Percentiles rank a stretch among this genome's conserved stretches.
phyloP scores from a whole-genome alignment of 2,113 vertebrate species.

The Toxotes jaculatrix region DNA sequence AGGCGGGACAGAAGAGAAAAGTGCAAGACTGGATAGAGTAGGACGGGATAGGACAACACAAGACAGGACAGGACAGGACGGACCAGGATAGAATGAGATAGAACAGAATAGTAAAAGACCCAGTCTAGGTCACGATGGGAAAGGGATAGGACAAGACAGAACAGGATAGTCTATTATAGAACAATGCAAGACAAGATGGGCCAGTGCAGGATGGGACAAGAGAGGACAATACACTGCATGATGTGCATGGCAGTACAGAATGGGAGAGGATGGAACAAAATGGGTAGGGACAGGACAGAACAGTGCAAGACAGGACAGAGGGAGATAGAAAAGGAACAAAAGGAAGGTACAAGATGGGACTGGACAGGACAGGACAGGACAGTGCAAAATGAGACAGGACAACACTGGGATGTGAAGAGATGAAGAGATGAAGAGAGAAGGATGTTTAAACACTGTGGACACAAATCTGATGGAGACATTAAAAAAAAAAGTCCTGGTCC shows the following conservation, averaged over 20 bases:
- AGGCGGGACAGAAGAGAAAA: background rate
- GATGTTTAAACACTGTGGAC: conserved; percentile 7
- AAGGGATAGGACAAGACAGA: background rate
- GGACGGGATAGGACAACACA: background rate
- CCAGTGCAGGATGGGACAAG: background rate
- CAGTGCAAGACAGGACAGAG: background rate
- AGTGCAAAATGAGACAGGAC: background rate
- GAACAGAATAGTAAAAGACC: too few species aligned
- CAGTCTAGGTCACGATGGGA: too few species aligned
- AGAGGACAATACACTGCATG: background rate
- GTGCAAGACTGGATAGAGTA: background rate
- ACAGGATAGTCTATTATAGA: background rate
- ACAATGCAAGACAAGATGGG: too few species aligned
- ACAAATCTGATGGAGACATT: background rate
- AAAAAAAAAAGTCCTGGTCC: conserved; percentile 3
- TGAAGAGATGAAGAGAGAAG: too few species aligned
- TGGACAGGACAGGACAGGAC: background rate
- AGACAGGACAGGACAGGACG: background rate
- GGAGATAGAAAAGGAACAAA: too few species aligned
- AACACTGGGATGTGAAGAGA: too few species aligned
- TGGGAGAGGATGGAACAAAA: background rate
- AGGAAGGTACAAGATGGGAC: background rate
- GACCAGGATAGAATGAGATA: background rate
- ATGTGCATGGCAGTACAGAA: too few species aligned
- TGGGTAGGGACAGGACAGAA: background rate